Conservation (phyloP, 92 coral and sea anemone genomes). For the Meandrina meandrites region DNA sequence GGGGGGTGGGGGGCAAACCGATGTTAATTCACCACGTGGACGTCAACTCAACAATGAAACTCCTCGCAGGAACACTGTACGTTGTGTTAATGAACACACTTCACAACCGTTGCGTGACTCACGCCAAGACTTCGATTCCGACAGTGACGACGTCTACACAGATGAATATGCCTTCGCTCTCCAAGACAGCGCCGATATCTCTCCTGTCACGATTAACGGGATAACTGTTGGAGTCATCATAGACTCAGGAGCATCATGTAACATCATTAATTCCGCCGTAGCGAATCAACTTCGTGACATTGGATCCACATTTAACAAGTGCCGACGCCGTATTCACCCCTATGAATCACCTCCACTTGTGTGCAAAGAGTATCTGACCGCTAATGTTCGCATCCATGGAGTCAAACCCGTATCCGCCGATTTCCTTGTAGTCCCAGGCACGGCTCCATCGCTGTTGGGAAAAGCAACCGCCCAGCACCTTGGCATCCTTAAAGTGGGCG, state of each 20-base stretch:
- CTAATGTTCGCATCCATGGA: background rate
- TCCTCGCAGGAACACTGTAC: background rate
- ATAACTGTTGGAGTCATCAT: too few species aligned
- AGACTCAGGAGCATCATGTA: too few species aligned
- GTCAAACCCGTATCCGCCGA: background rate
- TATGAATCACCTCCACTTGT: conserved; percentile 36
- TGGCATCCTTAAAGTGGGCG: too few species aligned
- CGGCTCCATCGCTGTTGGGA: conserved; percentile 32
- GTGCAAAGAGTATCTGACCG: conserved; percentile 20
- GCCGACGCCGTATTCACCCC: conserved; percentile 38
- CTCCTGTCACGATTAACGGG: background rate
- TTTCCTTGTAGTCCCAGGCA: conserved; percentile 23
- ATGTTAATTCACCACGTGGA: background rate
- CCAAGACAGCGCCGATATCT: background rate
- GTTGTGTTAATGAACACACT: background rate
- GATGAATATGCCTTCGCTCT: conserved; percentile 7
- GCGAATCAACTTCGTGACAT: too few species aligned
- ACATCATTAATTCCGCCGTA: too few species aligned
- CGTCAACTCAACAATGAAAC: too few species aligned
- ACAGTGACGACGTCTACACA: background rate
- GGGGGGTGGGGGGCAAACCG: background rate
- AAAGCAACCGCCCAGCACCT: conserved; percentile 21
- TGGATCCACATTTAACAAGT: background rate
- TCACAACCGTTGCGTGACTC: too few species aligned
- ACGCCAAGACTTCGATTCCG: too few species aligned